Conservation (phyloP, 2,797 vertebrate species). For the Gobio occitaniae region DNA sequence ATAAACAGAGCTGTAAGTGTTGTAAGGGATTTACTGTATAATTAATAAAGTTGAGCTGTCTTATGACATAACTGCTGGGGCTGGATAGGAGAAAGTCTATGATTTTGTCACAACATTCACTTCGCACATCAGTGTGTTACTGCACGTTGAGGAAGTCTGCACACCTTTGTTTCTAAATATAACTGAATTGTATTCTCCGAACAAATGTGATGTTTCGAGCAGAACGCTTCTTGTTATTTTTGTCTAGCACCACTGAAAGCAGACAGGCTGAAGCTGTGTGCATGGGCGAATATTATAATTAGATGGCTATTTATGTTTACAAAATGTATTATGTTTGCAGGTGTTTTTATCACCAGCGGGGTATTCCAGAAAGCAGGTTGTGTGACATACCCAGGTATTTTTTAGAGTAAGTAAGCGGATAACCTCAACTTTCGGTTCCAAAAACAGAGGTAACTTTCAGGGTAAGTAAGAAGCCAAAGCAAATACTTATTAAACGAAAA, state of each 20-base stretch:
- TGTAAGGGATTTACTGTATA: neutral
- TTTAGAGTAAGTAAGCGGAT: too few relatives aligned
- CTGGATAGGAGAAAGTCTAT: neutral
- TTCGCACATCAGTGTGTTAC: neutral
- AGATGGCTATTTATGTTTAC: neutral
- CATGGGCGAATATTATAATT: neutral
- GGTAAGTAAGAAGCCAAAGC: too few relatives aligned
- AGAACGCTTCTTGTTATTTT: neutral
- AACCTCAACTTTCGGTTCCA: too few relatives aligned
- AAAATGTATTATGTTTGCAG: neutral
- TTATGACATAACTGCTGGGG: neutral
- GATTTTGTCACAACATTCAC: neutral
- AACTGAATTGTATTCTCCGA: neutral
- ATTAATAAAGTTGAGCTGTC: neutral
- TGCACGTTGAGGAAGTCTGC: neutral
- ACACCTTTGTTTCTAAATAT: slow-evolving; percentile 2
- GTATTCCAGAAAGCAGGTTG: too few relatives aligned
- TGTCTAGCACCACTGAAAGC: neutral
- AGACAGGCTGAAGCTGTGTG: neutral
- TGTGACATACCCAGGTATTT: too few relatives aligned
- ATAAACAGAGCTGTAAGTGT: neutral
- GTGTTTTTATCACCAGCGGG: too few relatives aligned
- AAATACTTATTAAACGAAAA: too few relatives aligned
- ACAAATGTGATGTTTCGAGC: neutral
- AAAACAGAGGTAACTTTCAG: too few relatives aligned